A percentile compares a stretch with the other conserved stretches of the same genome.
Conservation (phyloP, 2,888 invertebrate species). For the Euzetes globulus region DNA sequence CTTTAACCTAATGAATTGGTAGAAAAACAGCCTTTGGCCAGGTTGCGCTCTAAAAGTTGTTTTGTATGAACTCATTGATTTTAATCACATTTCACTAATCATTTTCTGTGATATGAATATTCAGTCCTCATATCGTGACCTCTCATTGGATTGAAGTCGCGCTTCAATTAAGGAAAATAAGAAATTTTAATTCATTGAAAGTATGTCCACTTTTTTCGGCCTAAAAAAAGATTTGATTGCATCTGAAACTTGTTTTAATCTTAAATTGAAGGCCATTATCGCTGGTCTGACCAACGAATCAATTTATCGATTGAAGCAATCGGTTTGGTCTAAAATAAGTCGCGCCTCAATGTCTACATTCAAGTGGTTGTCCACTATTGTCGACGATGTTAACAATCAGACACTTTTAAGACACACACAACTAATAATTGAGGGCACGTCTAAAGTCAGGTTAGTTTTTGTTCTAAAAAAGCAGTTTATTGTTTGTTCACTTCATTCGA, state of each 20-base stretch:
- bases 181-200: slow-evolving; percentile 38
- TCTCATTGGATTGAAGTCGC: slow-evolving; percentile 38
- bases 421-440: slow-evolving; percentile 38
- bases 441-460: slow-evolving; percentile 35
- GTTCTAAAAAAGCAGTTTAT: no score
- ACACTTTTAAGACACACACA: slow-evolving; percentile 37
- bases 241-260: not conserved
- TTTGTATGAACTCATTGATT: not conserved
- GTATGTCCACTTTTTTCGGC: slow-evolving; percentile 28
- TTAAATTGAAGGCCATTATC: slow-evolving; percentile 33
- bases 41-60: slow-evolving; percentile 34
- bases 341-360: slow-evolving; percentile 32
- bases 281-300: slow-evolving; percentile 39
- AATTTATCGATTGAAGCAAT: slow-evolving; percentile 35
- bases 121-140: slow-evolving; percentile 34
- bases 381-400: slow-evolving; percentile 39
- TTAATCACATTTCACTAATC: not conserved
- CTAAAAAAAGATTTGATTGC: not conserved
- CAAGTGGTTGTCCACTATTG: slow-evolving; percentile 35
- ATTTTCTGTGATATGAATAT: not conserved
- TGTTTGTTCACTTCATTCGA: no score
- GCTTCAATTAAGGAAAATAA: slow-evolving; percentile 35
- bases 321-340: slow-evolving; percentile 35
- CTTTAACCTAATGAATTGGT: no score
- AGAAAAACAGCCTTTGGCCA: no score